Base-by-base conservation (phyloP, 2,888 invertebrate species). In the Euzophera pinguis region DNA sequence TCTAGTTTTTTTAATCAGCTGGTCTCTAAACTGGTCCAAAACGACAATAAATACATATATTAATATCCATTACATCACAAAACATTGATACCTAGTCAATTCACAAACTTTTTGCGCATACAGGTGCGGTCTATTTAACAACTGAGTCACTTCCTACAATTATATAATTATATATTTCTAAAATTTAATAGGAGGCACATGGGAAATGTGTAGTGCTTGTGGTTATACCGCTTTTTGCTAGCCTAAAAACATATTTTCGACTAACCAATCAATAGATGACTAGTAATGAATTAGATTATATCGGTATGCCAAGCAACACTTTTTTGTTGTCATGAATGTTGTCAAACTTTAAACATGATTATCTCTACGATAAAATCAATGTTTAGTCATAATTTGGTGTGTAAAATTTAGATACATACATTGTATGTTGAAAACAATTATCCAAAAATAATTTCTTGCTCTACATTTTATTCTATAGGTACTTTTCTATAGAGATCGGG, bases 91-190 rank as follows among this genome's bases (percentile, higher is more conserved):
- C 49, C 29, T 16, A 29, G 48, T 39, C n/a, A 50, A 29, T 50
- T 50, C 14, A 29, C 38, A 32, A 16, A 32, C 7, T 39, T 50
- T 50, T 39, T 50, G 49, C 39, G 10, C 3, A 16, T 27, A 43
- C 51, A 51, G 51, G 51, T 51, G 43, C 43, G 51, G 43, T 51
- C 51, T 43, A 51, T 43, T 43, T 51, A 41, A 50, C 48, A 29
- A 49, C 37, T 51, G 51, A 51, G 35, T 51, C 51, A 51, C 51
- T 51, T 51, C 51, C 51, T 43, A 35, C 14, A 51, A 43, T 51
- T 29, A 41, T 50, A 37, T 43, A 51, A 17, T 43, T 51, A 43
- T 39, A 49, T 22, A 22, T 22, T 22, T 22, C 22, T 22, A 10
- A 29, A 38, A 14, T 27, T 50, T 32, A 49, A 49, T 39, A 37